These are phyloP conservation scores for Phengaris alcon DNA, from an alignment of 2,888 invertebrate species.

Conservation along the genomic window DNA sequence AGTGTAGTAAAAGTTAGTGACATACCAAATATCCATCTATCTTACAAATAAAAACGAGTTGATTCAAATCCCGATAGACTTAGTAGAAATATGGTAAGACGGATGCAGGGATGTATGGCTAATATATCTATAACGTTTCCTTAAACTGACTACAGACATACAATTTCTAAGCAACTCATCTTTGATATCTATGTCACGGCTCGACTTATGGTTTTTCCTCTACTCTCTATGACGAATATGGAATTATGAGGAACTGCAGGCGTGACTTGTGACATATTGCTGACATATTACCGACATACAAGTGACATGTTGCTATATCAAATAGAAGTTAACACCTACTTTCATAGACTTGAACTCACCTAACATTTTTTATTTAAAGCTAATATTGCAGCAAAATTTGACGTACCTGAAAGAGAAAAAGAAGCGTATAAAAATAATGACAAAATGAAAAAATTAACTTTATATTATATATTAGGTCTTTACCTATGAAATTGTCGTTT, in stretches of 20 bases:
- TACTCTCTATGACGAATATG: conserved; percentile 20
- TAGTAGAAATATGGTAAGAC: conserved; percentile 6
- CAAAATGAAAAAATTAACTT: not conserved
- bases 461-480: too few relatives aligned
- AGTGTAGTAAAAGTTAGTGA: too few relatives aligned
- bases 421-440: not conserved
- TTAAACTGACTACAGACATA: conserved; percentile 34
- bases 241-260: conserved; percentile 24
- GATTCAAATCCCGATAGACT: too few relatives aligned
- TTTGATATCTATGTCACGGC: conserved; percentile 35
- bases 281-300: not conserved
- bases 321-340: not conserved
- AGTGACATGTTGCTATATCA: not conserved
- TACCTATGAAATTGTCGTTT: too few relatives aligned
- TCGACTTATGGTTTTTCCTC: conserved; percentile 18
- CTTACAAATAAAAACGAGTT: too few relatives aligned
- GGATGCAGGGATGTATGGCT: conserved; percentile 31
- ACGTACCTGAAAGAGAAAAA: not conserved
- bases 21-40: too few relatives aligned
- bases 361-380: not conserved
- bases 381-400: not conserved
- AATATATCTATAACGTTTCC: conserved; percentile 33
- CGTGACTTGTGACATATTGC: conserved; percentile 4
- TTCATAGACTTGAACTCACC: not conserved
- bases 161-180: conserved; percentile 38